These are phyloP conservation scores for Leuciscus idus DNA, from an alignment of 2,113 vertebrate species.

Conservation along the genomic window DNA sequence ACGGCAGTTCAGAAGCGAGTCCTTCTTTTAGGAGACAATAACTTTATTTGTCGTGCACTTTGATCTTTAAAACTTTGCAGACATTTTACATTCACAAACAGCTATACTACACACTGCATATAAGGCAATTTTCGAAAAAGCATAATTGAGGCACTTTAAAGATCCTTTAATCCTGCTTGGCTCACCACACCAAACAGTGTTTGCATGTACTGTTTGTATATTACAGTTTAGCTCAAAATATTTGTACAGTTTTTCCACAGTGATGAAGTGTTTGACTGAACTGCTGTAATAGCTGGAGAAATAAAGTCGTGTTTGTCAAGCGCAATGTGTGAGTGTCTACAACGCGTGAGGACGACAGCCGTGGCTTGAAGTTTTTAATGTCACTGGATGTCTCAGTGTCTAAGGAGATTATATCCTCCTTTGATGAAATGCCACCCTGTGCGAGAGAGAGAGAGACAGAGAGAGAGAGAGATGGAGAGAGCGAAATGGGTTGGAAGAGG, in stretches of 20 bases:
- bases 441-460: neutral
- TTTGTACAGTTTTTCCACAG: neutral
- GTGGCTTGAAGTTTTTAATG: slow-evolving; percentile 43
- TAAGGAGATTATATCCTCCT: slow-evolving; percentile 38
- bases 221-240: slow-evolving; percentile 18
- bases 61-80: too few species aligned
- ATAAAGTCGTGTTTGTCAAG: slow-evolving; percentile 3
- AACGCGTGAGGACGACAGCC: neutral
- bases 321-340: neutral
- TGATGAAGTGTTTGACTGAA: neutral
- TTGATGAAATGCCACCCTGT: slow-evolving; percentile 38
- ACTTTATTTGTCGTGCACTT: too few species aligned
- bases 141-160: neutral
- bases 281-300: neutral
- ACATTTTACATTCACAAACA: too few species aligned
- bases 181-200: neutral
- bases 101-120: too few species aligned
- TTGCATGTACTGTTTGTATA: neutral
- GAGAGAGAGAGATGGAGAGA: neutral
- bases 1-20: too few species aligned
- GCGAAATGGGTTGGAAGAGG: neutral
- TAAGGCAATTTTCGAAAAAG: too few species aligned
- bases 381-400: slow-evolving; percentile 41
- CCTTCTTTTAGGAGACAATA: too few species aligned
- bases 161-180: neutral